A percentile compares a stretch with the other conserved stretches of the same genome.
Evolutionary conservation across 1,140 invertebrate species (phyloP).

Genomic region (Drosophila erecta): DNA sequence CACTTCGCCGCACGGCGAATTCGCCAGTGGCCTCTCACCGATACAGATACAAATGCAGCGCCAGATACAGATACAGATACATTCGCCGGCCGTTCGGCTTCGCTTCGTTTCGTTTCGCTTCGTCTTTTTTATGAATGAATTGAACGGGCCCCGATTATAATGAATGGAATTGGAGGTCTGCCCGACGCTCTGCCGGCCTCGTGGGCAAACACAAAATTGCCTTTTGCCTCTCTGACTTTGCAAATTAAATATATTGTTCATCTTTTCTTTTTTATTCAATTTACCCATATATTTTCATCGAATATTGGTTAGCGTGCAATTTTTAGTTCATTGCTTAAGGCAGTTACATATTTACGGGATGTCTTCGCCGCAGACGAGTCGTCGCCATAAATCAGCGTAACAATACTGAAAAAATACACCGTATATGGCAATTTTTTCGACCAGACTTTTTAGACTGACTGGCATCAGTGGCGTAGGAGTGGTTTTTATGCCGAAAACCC

Average conservation of each 20-base stretch:
- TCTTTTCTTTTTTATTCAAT: background rate
- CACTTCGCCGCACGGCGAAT: conserved; percentile 35
- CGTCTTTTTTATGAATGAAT: conserved; percentile 79
- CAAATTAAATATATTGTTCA: conserved; percentile 50
- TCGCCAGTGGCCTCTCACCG: conserved; percentile 3
- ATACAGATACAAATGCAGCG: background rate
- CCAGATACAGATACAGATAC: conserved; percentile 24
- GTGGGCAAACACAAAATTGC: conserved; percentile 59
- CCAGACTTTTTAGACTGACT: conserved; percentile 44
- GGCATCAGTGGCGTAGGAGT: conserved; percentile 35
- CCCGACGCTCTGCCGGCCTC: conserved; percentile 23
- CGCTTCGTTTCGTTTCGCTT: conserved; percentile 64
- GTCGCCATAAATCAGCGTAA: conserved; percentile 58
- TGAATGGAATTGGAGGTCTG: conserved; percentile 73
- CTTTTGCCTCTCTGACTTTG: conserved; percentile 32
- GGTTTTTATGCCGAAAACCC: background rate
- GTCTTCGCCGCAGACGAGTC: conserved; percentile 48
- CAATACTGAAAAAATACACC: conserved; percentile 40
- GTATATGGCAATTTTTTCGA: conserved; percentile 48
- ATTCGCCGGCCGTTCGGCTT: conserved; percentile 34
- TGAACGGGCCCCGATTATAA: conserved; percentile 64
- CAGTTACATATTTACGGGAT: conserved; percentile 20
- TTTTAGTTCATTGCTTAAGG: conserved; percentile 22
- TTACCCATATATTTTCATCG: conserved; percentile 14
- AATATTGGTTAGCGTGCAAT: conserved; percentile 40